Percentiles rank a stretch among this genome's conserved stretches.
Conservation (phyloP, 2,113 vertebrate species). For the Sturnira hondurensis region DNA sequence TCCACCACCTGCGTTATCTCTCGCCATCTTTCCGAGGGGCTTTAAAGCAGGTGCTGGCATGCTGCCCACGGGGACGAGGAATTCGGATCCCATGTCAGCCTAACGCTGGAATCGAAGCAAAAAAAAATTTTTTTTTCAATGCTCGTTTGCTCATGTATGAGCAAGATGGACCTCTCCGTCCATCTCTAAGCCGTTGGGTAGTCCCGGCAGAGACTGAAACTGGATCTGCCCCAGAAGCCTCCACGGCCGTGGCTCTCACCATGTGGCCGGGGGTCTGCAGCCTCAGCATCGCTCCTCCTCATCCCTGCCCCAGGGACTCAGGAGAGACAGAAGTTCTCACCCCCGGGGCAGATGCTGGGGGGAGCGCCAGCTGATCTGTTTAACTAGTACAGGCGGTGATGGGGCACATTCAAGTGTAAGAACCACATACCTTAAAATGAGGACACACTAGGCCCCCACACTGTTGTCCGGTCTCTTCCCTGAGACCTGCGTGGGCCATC, state of each 20-base stretch:
- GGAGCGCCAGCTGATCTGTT: not conserved
- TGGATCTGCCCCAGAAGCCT: not conserved
- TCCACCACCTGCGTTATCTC: accelerated
- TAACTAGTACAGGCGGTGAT: not conserved
- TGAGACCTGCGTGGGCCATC: not conserved
- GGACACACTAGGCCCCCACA: not conserved
- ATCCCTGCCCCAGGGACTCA: not conserved
- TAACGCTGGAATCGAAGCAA: not conserved
- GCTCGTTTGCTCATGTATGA: not conserved
- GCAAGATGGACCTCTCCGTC: too few relatives aligned
- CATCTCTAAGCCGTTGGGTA: not conserved
- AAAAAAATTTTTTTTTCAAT: not conserved
- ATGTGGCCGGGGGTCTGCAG: too few relatives aligned
- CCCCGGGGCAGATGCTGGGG: not conserved
- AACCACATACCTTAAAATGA: not conserved
- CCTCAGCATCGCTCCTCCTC: not conserved
- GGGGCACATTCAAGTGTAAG: too few relatives aligned
- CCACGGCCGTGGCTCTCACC: not conserved
- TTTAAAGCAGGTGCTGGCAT: not conserved
- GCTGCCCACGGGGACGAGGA: not conserved
- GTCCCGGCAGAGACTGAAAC: not conserved
- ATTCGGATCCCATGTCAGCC: not conserved
- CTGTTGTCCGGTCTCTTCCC: not conserved
- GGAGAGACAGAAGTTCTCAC: not conserved
- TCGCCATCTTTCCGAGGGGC: not conserved